Base-by-base conservation (phyloP, 2,113 vertebrate species). In the Haemorhous mexicanus region DNA sequence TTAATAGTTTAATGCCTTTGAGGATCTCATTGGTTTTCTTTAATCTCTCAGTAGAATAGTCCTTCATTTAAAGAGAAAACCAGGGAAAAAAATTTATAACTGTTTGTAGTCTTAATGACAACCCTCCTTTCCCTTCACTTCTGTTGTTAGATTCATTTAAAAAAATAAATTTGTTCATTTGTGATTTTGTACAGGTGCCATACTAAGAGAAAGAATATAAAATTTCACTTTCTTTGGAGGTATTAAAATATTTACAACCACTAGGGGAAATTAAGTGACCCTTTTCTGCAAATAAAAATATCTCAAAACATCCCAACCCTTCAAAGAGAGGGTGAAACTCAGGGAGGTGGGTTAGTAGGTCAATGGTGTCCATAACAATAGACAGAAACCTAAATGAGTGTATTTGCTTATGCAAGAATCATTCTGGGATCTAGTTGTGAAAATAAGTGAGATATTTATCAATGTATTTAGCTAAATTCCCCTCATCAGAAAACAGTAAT, bases 1-100 rank as follows among this genome's bases (percentile, higher is more conserved):
- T 99, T 83, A 99, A 97, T 70, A 99, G 95, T 89, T 99, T 99
- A 66, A 99, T 99, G 92, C 99, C 99, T 96, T 99, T 99, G 74
- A 99, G 58, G 90, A 99, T 99, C 97, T 99, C 99, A 3, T 99
- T 98, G 56, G 99, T 99, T 97, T 99, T 99, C 96, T 99, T 99
- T 85, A 99, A 96, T n/a, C 99, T 98, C 53, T 99, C 99, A 8
- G 99, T 99, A 35, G 99, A 99, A 96, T 99, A 99, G 93, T 99
- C 99, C 99, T 99, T 93, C 30, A 84, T 93, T 63, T 91, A 52
- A 95, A 55, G 62, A 80, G 59, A 93, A 90, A 94, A 84, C 4
- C 95, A 66, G n/a, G 35, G 13, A 82, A 86, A 24, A 27, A 74
- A 80, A 47, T 18, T 33, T 21, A 18, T 50, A 61, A 41, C 13